phyloP scores from a whole-genome alignment of 2,888 invertebrate genomes.

The Acronicta aceris region DNA sequence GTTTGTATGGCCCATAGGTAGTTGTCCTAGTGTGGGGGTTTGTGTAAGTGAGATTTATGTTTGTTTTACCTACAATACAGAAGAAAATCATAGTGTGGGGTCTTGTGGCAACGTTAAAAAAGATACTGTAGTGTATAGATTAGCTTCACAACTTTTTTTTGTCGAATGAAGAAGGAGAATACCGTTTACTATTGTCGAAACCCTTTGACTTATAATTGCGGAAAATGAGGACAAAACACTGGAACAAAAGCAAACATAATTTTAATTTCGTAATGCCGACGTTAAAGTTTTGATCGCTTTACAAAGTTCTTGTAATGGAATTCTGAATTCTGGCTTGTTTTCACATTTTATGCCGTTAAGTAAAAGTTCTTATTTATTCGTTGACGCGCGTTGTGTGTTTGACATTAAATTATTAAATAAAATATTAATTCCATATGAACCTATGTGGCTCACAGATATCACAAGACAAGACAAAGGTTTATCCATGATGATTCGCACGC shows the following conservation, averaged over 20 bases:
- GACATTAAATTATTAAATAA: neutral
- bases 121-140: no score
- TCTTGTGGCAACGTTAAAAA: no score
- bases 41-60: no score
- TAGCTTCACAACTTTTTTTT: no score
- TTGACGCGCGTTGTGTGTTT: neutral
- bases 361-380: conserved; percentile 9
- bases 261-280: conserved; percentile 46
- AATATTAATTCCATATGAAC: no score
- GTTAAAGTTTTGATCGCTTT: conserved; percentile 55
- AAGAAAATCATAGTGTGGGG: no score
- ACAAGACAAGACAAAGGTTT: no score
- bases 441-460: no score
- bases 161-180: neutral
- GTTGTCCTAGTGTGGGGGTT: no score
- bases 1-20: no score
- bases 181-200: conserved; percentile 5
- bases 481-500: no score
- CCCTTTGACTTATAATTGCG: conserved; percentile 13
- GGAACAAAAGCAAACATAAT: conserved; percentile 41
- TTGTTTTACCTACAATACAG: no score
- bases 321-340: conserved; percentile 37
- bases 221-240: conserved; percentile 21
- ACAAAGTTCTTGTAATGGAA: conserved; percentile 51
- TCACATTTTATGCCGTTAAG: conserved; percentile 20